Conservation (phyloP, 2,888 invertebrate species). For the Polydrusus pterygomalis region DNA sequence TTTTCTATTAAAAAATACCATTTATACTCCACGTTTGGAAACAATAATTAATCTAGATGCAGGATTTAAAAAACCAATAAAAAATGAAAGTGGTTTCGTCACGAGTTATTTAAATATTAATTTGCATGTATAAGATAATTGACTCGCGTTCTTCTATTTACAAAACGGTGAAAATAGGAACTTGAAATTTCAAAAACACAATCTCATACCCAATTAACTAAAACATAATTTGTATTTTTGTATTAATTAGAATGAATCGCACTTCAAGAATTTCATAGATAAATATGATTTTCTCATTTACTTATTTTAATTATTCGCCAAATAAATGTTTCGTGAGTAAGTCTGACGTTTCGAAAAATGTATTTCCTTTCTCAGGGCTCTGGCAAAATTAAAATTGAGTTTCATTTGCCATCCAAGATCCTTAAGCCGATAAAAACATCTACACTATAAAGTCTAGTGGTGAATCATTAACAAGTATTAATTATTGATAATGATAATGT, state of each 20-base stretch:
- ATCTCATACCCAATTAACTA: neutral
- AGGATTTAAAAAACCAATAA: slow-evolving; percentile 13
- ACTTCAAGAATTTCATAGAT: neutral
- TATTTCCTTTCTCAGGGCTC: too few species aligned
- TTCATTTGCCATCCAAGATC: too few species aligned
- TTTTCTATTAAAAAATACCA: neutral
- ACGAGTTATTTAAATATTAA: slow-evolving; percentile 11
- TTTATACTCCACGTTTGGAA: neutral
- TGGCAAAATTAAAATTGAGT: too few species aligned
- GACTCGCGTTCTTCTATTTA: neutral
- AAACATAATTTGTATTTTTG: too few species aligned
- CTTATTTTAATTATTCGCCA: neutral
- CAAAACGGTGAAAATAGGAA: neutral
- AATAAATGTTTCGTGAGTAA: too few species aligned
- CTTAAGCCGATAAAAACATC: too few species aligned
- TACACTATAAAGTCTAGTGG: too few species aligned
- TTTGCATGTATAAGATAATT: slow-evolving; percentile 3
- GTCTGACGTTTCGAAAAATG: too few species aligned
- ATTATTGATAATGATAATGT: too few species aligned
- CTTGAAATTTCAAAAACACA: neutral
- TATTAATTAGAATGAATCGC: neutral
- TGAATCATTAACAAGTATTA: too few species aligned
- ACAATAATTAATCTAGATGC: slow-evolving; percentile 11
- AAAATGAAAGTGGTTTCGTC: slow-evolving; percentile 12
- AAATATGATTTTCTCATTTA: neutral